Percentiles rank a stretch among this genome's conserved stretches.
These are phyloP conservation scores for Aquatica leii DNA, from an alignment of 2,888 invertebrate genomes.

Conservation along the genomic window DNA sequence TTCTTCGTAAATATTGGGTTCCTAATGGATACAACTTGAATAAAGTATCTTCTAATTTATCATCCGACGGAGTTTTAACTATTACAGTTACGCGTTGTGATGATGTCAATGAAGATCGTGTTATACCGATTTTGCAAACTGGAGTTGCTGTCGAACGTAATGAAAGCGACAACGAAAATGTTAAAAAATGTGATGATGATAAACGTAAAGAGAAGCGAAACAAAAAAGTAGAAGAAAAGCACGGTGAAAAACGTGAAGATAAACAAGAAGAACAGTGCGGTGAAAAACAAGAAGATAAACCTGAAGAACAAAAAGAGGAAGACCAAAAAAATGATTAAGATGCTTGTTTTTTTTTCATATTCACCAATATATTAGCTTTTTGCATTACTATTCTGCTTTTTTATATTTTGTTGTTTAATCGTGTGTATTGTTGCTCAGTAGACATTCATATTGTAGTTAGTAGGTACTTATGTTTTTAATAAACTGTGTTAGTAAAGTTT, in stretches of 20 bases:
- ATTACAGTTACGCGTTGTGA: conserved; percentile 69
- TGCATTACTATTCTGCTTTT: too few relatives aligned
- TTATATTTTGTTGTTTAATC: too few relatives aligned
- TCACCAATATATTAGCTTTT: too few relatives aligned
- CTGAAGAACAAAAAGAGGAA: too few relatives aligned
- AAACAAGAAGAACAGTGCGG: conserved; percentile 10
- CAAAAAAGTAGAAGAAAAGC: conserved; percentile 2
- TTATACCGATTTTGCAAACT: conserved; percentile 60
- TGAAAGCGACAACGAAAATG: neutral
- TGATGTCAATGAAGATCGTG: conserved; percentile 55
- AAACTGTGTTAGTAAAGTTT: too few relatives aligned
- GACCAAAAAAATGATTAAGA: too few relatives aligned
- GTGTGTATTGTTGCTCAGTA: too few relatives aligned
- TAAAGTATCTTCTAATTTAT: conserved; percentile 75
- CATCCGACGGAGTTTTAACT: conserved; percentile 76
- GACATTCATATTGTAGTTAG: too few relatives aligned
- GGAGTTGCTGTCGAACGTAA: conserved; percentile 33
- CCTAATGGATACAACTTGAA: conserved; percentile 78
- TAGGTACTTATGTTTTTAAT: too few relatives aligned
- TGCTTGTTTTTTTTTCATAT: too few relatives aligned
- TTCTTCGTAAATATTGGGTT: conserved; percentile 74
- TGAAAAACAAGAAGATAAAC: neutral
- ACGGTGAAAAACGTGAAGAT: conserved; percentile 4
- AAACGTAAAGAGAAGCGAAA: neutral
- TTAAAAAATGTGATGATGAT: too few relatives aligned